A percentile compares a stretch with the other conserved stretches of the same genome.
Evolutionary conservation across 2,888 invertebrate species (phyloP).

Genomic region (Pterostichus niger): DNA sequence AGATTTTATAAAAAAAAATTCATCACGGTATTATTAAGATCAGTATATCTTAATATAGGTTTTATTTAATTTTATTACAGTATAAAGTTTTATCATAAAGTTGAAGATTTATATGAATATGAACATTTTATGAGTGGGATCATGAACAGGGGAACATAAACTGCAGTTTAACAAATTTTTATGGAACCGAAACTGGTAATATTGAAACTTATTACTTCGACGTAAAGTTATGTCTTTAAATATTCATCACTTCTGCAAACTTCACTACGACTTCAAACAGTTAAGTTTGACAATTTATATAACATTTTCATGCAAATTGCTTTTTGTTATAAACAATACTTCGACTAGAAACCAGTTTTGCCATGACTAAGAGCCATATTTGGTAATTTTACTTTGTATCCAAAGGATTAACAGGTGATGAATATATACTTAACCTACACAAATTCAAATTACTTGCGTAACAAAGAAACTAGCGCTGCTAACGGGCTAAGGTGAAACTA

Average conservation of each 20-base stretch:
- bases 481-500: constrained; percentile 13
- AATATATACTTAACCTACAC: constrained; percentile 9
- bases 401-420: constrained; percentile 17
- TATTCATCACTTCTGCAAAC: constrained; percentile 39
- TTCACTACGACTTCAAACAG: background rate
- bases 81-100: constrained; percentile 31
- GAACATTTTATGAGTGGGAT: constrained; percentile 4
- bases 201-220: constrained; percentile 21
- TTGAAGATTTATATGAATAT: constrained; percentile 16
- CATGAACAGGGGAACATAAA: constrained; percentile 20
- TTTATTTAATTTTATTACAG: constrained; percentile 1
- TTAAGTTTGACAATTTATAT: constrained; percentile 21
- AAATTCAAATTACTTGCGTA: constrained; percentile 8
- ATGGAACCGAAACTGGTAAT: constrained; percentile 9
- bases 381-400: constrained; percentile 36
- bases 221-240: constrained; percentile 26
- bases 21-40: too few relatives aligned
- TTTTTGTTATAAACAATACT: background rate
- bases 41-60: background rate
- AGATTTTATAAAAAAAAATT: too few relatives aligned
- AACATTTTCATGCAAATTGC: constrained; percentile 25
- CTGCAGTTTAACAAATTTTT: constrained; percentile 25
- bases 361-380: constrained; percentile 7
- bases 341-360: constrained; percentile 13
- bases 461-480: background rate